Percentiles rank a stretch among this genome's conserved stretches.
Evolutionary conservation across 2,888 invertebrate genomes (phyloP).

Genomic region (Athalia rosae): DNA sequence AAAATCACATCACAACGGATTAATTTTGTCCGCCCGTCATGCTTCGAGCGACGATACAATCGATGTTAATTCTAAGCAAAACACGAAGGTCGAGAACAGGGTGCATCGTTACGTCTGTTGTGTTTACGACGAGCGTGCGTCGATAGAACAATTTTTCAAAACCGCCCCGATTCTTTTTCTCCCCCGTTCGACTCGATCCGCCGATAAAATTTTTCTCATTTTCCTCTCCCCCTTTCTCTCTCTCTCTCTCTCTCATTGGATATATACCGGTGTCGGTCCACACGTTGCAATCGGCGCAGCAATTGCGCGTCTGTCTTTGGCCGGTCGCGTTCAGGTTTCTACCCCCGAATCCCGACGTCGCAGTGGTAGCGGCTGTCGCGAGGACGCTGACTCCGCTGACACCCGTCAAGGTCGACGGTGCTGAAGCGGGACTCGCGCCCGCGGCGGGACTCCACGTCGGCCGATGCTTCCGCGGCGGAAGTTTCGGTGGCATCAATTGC

Average conservation of each 20-base stretch:
- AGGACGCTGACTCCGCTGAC: constrained; percentile 55
- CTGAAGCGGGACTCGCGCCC: constrained; percentile 62
- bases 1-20: no score
- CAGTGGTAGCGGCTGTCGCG: constrained; percentile 19
- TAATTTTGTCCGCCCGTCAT: constrained; percentile 6
- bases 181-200: no score
- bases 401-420: constrained; percentile 19
- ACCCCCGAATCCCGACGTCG: constrained; percentile 43
- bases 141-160: no score
- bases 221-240: background rate
- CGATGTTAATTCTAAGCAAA: constrained; percentile 41
- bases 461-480: constrained; percentile 76
- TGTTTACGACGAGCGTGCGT: no score
- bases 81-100: constrained; percentile 13
- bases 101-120: no score
- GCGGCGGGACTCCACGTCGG: constrained; percentile 57
- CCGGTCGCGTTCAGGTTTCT: no score
- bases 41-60: constrained; percentile 36
- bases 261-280: constrained; percentile 72
- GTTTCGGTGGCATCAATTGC: constrained; percentile 80
- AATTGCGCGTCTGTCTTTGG: constrained; percentile 60
- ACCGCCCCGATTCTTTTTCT: no score
- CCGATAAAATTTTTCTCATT: no score
- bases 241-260: no score
- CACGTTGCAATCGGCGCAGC: constrained; percentile 70